Evolutionary conservation across 2,797 vertebrate species (phyloP).

Genomic region (Amniataba percoides): DNA sequence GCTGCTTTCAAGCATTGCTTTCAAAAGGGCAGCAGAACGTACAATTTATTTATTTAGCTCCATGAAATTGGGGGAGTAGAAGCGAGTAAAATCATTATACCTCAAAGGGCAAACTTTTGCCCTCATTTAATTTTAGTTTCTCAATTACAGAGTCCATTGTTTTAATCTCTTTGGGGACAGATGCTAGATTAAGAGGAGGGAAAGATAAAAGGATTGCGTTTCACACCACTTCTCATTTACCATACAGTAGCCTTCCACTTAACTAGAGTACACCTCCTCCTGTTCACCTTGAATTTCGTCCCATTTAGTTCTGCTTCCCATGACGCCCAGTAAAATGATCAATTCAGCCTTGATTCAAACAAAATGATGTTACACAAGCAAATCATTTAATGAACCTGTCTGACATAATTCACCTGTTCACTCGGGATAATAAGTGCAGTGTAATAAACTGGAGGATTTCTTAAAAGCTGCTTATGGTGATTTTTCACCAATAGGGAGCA

Average conservation of each 20-base stretch:
- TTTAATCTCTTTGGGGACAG: slow-evolving; percentile 44
- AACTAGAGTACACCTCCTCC: slow-evolving; percentile 1
- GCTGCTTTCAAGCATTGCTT: slow-evolving; percentile 22
- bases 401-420: slow-evolving; percentile 4
- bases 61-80: slow-evolving; percentile 22
- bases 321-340: slow-evolving; percentile 26
- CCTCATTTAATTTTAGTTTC: slow-evolving; percentile 41
- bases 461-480: neutral
- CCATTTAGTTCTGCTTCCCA: slow-evolving; percentile 27
- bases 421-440: neutral
- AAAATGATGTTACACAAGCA: slow-evolving; percentile 18
- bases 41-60: slow-evolving; percentile 39
- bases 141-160: slow-evolving; percentile 43
- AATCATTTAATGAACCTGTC: slow-evolving; percentile 33
- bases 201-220: slow-evolving; percentile 45
- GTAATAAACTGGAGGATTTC: no score
- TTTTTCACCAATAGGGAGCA: neutral
- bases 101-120: slow-evolving; percentile 43
- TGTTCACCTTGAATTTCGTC: slow-evolving; percentile 41
- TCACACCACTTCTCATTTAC: slow-evolving; percentile 40
- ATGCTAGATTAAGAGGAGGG: slow-evolving; percentile 40
- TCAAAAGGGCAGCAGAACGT: slow-evolving; percentile 22
- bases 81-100: slow-evolving; percentile 35
- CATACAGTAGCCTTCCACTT: slow-evolving; percentile 19
- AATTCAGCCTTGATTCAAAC: slow-evolving; percentile 40